Conservation (phyloP, 92 coral and sea anemone genomes). For the Phenganax stokvisi region DNA sequence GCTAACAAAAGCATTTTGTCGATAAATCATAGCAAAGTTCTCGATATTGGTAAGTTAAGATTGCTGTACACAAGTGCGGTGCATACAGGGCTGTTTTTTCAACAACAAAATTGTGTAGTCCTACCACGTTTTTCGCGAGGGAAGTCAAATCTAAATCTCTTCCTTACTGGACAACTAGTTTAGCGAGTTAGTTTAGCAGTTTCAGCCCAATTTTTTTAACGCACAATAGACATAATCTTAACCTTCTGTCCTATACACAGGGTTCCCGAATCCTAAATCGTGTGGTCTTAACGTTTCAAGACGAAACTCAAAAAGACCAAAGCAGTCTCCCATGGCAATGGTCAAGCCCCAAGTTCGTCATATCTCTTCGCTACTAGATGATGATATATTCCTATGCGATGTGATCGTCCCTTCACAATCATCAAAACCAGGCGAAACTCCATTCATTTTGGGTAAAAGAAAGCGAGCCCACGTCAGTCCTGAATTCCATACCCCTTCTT, state of each 20-base stretch:
- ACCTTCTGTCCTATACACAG: neutral
- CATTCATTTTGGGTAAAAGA: neutral
- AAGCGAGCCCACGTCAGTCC: neutral
- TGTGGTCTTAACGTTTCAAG: slow-evolving; percentile 13
- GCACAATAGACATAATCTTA: neutral
- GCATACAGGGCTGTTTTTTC: neutral
- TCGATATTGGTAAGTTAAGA: neutral
- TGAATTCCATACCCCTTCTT: neutral
- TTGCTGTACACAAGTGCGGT: neutral
- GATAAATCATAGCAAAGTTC: neutral
- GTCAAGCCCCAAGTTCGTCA: slow-evolving; percentile 67
- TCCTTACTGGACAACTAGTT: no score
- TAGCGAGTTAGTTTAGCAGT: no score
- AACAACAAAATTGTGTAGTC: no score
- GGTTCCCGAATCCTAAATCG: slow-evolving; percentile 1
- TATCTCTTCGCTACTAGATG: neutral
- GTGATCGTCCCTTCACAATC: neutral
- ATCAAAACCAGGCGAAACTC: neutral
- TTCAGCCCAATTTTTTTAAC: neutral
- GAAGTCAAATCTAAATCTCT: no score
- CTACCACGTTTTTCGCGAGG: no score
- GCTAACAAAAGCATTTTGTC: neutral
- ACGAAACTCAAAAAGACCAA: slow-evolving; percentile 49
- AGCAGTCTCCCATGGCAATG: slow-evolving; percentile 79
- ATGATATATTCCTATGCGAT: slow-evolving; percentile 21